Evolutionary conservation across 2,113 vertebrate genomes (phyloP).

Genomic region (Apeltes quadracus): DNA sequence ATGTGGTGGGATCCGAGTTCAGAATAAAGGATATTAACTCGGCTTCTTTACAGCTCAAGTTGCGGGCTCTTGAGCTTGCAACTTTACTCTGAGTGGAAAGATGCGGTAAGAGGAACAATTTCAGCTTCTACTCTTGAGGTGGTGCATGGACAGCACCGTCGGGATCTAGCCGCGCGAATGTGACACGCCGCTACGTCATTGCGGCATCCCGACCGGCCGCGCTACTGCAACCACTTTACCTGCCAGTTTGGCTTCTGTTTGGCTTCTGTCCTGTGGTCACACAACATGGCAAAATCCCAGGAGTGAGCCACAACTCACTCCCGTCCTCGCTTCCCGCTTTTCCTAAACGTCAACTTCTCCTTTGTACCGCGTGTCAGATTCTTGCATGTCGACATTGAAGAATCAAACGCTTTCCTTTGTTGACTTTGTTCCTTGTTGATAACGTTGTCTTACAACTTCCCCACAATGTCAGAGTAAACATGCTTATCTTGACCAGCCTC

Average conservation of each 20-base stretch:
- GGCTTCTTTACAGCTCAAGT: slow-evolving; percentile 3
- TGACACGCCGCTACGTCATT: slow-evolving; percentile 18
- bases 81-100: slow-evolving; percentile 13
- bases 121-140: slow-evolving; percentile 36
- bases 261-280: slow-evolving; percentile 2
- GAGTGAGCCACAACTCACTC: neutral
- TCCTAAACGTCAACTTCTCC: neutral
- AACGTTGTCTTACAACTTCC: slow-evolving; percentile 49
- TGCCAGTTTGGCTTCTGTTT: slow-evolving; percentile 3
- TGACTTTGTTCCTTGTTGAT: slow-evolving; percentile 42
- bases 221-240: slow-evolving; percentile 20
- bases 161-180: slow-evolving; percentile 19
- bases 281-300: neutral
- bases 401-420: slow-evolving; percentile 10
- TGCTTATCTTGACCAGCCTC: slow-evolving; percentile 51
- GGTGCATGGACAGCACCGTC: slow-evolving; percentile 18
- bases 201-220: neutral
- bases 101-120: slow-evolving; percentile 31
- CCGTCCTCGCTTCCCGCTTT: too few relatives aligned
- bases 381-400: neutral
- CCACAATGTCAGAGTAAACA: slow-evolving; percentile 42
- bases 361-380: slow-evolving; percentile 12
- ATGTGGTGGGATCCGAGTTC: slow-evolving; percentile 33
- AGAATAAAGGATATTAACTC: slow-evolving; percentile 11
- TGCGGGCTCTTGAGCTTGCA: slow-evolving; percentile 17